These are phyloP conservation scores for Pachypeltis micranthus DNA, from an alignment of 1,140 invertebrate species.

Conservation along the genomic window DNA sequence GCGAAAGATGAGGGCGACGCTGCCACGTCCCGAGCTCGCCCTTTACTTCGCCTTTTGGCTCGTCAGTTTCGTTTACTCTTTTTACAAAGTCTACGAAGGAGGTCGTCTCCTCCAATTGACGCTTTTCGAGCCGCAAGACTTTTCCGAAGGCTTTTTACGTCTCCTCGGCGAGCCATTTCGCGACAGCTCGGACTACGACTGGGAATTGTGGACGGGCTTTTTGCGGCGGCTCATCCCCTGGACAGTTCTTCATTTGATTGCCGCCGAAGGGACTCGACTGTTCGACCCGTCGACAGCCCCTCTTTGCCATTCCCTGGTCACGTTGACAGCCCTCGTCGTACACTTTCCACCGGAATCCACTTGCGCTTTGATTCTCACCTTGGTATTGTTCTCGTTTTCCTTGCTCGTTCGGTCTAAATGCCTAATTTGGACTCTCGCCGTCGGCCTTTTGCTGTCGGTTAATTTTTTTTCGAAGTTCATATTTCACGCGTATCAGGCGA, in stretches of 20 bases:
- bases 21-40: slow-evolving; percentile 2
- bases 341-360: neutral
- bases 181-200: slow-evolving; percentile 27
- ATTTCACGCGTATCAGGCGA: neutral
- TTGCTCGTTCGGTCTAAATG: slow-evolving; percentile 18
- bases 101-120: neutral
- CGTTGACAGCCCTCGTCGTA: neutral
- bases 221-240: slow-evolving; percentile 23
- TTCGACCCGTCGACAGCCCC: slow-evolving; percentile 14
- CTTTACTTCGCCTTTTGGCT: slow-evolving; percentile 13
- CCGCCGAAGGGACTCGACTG: slow-evolving; percentile 17
- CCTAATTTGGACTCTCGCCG: slow-evolving; percentile 22
- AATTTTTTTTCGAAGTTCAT: slow-evolving; percentile 8
- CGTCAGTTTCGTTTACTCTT: slow-evolving; percentile 1
- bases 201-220: slow-evolving; percentile 24
- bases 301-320: neutral
- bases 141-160: slow-evolving; percentile 1
- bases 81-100: slow-evolving; percentile 13
- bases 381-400: slow-evolving; percentile 17
- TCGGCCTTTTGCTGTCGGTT: slow-evolving; percentile 13
- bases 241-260: slow-evolving; percentile 24
- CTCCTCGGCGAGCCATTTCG: slow-evolving; percentile 21
- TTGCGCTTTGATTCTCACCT: slow-evolving; percentile 8
- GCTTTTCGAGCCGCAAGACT: neutral
- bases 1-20: neutral